phyloP scores from a whole-genome alignment of 2,113 vertebrate genomes.

The Anolis carolinensis region DNA sequence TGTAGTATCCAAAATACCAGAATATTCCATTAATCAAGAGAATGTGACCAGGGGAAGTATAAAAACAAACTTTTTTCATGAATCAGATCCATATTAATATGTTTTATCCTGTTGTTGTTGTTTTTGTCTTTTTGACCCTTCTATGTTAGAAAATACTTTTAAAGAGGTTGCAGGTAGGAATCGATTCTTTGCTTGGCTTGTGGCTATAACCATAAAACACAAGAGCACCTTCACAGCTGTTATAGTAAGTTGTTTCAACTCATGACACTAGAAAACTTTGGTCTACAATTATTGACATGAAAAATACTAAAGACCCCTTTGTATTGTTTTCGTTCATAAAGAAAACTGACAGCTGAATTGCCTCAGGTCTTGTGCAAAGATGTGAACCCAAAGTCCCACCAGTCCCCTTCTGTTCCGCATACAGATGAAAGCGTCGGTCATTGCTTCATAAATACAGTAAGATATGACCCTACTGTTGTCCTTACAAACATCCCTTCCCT shows the following conservation, averaged over 20 bases:
- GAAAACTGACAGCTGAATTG: constrained; percentile 49
- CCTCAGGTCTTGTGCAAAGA: constrained; percentile 50
- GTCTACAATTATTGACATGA: constrained; percentile 56
- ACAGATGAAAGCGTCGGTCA: constrained; percentile 54
- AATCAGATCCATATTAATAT: constrained; percentile 23
- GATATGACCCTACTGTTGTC: constrained; percentile 33
- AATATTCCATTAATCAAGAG: constrained; percentile 39
- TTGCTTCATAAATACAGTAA: constrained; percentile 15
- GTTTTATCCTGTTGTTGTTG: not conserved
- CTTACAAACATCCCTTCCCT: not conserved
- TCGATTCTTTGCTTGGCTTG: constrained; percentile 45
- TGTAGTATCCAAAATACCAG: not conserved
- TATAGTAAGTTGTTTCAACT: constrained; percentile 55
- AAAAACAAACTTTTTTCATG: constrained; percentile 16
- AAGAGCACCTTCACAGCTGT: constrained; percentile 30
- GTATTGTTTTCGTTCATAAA: constrained; percentile 57
- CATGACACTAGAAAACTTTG: constrained; percentile 56
- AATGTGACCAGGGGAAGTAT: not conserved
- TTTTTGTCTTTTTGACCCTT: constrained; percentile 34
- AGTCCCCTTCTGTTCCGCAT: constrained; percentile 33
- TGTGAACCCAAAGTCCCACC: constrained; percentile 39
- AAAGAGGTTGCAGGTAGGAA: not conserved
- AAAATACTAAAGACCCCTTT: constrained; percentile 56
- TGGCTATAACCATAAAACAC: constrained; percentile 48
- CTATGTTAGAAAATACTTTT: not conserved